Base-by-base conservation (phyloP, 2,888 invertebrate genomes). In the Thyatira batis region DNA sequence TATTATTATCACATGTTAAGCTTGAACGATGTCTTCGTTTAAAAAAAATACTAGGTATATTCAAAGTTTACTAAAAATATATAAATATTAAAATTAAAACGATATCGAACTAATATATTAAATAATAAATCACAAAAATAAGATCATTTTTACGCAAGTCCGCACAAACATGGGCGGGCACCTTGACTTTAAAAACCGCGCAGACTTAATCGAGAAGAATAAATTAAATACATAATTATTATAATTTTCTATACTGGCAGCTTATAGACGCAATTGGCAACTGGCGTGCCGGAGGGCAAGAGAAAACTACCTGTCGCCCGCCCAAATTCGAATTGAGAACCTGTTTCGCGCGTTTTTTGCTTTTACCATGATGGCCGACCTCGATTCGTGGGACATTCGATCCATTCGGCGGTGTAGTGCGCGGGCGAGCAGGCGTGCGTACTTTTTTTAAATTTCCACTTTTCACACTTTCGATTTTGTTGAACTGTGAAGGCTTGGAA, bases 301-400 rank as follows among this genome's bases (percentile, higher is more conserved):
- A 82, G 85, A 87, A 87, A 87, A 82, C 76, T 74, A 85, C 84
- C 78, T 84, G 87, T 76, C 68, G 70, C 69, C 72, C 78, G 76
- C 66, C 68, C 58, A 78, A 85, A 83, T 85, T 84, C 74, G 71
- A 83, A 82, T 75, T 76, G 55, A 70, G 70, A 84, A 88, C 89
- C 84, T 84, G 89, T 84, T 85, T 71, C 68, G 73, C 69, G 69
- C 73, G 68, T 76, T 84, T 88, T 86, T 82, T 79, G 75, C 77
- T 76, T 68, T 77, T 79, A 83, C 76, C 74, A n/a, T n/a, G n/a
- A n/a, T n/a, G n/a, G n/a, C 71, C 71, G 82, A 79, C 86, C 87
- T 78, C 84, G 74, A 82, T 87, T 71, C 61, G 46, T 56, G 28
- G 52, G 53, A 46, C 64, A 65, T 39, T 39, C 39, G 11, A 8